Evolutionary conservation across 2,113 vertebrate species (phyloP).

Genomic region (Rhegmatorhina hoffmannsi): DNA sequence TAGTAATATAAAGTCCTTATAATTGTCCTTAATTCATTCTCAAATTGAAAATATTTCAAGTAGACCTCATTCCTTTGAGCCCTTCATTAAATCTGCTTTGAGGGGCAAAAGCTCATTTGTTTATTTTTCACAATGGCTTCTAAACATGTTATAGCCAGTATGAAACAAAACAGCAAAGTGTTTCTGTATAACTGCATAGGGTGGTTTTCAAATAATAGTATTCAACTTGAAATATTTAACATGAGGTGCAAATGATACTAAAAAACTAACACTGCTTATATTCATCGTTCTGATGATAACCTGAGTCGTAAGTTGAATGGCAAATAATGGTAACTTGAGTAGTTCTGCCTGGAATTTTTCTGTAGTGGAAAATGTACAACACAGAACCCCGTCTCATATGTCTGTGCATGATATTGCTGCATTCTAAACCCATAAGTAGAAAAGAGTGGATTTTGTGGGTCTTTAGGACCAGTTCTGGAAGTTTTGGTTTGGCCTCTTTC

Average conservation of each 20-base stretch:
- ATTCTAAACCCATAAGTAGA: not conserved
- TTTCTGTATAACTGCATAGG: not conserved
- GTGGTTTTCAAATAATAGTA: not conserved
- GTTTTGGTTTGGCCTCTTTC: not conserved
- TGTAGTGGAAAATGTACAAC: not conserved
- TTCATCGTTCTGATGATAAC: not conserved
- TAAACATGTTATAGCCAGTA: not conserved
- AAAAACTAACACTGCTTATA: not conserved
- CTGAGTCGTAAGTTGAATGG: not conserved
- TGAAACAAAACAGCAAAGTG: not conserved
- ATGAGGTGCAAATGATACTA: not conserved
- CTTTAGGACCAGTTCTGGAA: not conserved
- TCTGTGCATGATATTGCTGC: not conserved
- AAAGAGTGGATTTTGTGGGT: not conserved
- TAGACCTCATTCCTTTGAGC: not conserved
- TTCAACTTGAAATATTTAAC: not conserved
- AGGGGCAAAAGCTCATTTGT: not conserved
- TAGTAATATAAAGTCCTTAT: not conserved
- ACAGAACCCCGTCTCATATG: not conserved
- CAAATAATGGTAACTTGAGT: not conserved
- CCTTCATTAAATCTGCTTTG: not conserved
- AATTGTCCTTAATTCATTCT: not conserved
- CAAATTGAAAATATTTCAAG: not conserved
- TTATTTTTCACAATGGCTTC: not conserved
- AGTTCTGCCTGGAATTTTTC: constrained; percentile 14